A percentile compares a stretch with the other conserved stretches of the same genome.
Evolutionary conservation across 2,888 invertebrate genomes (phyloP).

Genomic region (Lasioglossum malachurum): DNA sequence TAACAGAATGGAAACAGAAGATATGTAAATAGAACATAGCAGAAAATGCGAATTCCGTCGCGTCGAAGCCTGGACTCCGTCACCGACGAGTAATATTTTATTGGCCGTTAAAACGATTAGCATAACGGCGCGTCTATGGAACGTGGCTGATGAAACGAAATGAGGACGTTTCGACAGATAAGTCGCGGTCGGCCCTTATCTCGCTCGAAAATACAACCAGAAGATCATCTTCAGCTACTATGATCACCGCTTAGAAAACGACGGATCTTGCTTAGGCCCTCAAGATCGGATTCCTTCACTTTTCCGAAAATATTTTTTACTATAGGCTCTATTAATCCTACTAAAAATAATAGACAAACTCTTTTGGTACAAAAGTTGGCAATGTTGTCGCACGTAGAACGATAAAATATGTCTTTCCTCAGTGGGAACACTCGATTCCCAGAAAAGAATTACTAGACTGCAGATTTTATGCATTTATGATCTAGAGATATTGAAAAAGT

Average conservation of each 20-base stretch:
- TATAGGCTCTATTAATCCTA: not conserved
- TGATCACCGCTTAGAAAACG: not conserved
- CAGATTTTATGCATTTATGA: not conserved
- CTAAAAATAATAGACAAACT: not conserved
- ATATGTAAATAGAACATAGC: not conserved
- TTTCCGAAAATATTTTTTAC: not conserved
- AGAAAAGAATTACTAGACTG: not conserved
- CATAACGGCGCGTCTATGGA: conserved; percentile 47
- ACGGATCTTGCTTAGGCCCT: not conserved
- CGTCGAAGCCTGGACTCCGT: conserved; percentile 37
- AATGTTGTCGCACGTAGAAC: not conserved
- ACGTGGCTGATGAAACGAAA: conserved; percentile 51
- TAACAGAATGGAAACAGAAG: not conserved
- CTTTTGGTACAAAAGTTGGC: not conserved
- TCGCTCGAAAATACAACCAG: conserved; percentile 40
- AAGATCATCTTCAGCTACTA: not conserved
- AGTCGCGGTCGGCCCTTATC: conserved; percentile 47
- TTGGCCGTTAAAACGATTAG: conserved; percentile 50
- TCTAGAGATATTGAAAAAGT: too few species aligned
- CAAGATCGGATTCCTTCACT: not conserved
- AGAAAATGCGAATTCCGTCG: conserved; percentile 39
- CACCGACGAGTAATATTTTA: conserved; percentile 51
- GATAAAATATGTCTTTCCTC: not conserved
- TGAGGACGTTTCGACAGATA: conserved; percentile 56
- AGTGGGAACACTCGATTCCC: not conserved